A percentile compares a stretch with the other conserved stretches of the same genome.
Evolutionary conservation across 2,797 vertebrate species (phyloP).

Genomic region (Xiphorhynchus erythropygius): DNA sequence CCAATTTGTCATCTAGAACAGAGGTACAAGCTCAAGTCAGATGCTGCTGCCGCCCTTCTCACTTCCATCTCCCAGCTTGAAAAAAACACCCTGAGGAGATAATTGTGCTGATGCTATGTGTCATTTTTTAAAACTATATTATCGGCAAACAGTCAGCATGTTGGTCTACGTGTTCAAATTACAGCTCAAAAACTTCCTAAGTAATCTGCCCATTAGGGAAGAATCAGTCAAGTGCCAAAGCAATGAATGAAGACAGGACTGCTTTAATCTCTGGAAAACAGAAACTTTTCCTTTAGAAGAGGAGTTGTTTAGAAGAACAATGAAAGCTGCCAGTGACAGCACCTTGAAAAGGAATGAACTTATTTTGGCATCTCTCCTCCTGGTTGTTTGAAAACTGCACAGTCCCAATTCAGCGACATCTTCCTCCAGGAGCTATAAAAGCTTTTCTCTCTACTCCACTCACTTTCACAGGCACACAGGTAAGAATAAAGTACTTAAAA

Average conservation of each 20-base stretch:
- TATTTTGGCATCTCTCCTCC: conserved; percentile 38
- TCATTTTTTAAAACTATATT: neutral
- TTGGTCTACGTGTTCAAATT: conserved; percentile 28
- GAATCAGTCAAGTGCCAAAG: conserved; percentile 51
- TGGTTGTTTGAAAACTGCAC: conserved; percentile 20
- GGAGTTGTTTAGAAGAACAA: conserved; percentile 56
- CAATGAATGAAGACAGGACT: conserved; percentile 48
- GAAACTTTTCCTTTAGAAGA: conserved; percentile 59
- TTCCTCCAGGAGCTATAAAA: conserved; percentile 39
- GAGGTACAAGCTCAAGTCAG: neutral
- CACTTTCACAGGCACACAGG: conserved; percentile 20
- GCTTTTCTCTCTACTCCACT: conserved; percentile 13
- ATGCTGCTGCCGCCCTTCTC: neutral
- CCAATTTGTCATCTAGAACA: neutral
- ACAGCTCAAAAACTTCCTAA: conserved; percentile 30
- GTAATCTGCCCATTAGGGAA: conserved; percentile 53
- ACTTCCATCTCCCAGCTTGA: neutral
- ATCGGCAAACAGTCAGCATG: neutral
- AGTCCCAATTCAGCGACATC: conserved; percentile 11
- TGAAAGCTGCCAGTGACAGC: conserved; percentile 59
- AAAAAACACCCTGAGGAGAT: neutral
- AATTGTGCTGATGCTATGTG: neutral
- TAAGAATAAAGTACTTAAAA: conserved; percentile 46
- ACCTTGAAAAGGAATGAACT: conserved; percentile 57
- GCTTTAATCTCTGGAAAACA: conserved; percentile 57